These are phyloP conservation scores for Melinopterus prodromus DNA, from an alignment of 2,888 invertebrate genomes.

Conservation along the genomic window DNA sequence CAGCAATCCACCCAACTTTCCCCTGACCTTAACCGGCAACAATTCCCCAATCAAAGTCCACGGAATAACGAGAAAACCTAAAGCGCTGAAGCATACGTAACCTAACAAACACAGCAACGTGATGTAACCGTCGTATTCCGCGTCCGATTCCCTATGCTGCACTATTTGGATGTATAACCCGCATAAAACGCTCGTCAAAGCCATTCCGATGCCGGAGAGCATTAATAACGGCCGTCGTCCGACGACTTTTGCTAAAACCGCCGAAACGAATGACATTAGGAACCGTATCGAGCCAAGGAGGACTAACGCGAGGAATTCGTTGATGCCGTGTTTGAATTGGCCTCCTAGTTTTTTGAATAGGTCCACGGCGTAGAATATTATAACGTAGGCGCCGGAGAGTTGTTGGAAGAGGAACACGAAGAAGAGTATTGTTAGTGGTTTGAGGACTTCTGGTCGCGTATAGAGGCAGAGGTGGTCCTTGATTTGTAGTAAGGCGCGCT, in stretches of 20 bases:
- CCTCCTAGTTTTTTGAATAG: slow-evolving; percentile 63
- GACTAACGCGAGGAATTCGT: slow-evolving; percentile 62
- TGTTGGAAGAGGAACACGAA: slow-evolving; percentile 65
- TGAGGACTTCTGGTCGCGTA: slow-evolving; percentile 60
- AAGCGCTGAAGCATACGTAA: slow-evolving; percentile 64
- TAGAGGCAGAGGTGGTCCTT: slow-evolving; percentile 47
- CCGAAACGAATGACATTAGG: slow-evolving; percentile 62
- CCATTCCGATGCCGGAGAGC: slow-evolving; percentile 65
- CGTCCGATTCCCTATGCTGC: slow-evolving; percentile 46
- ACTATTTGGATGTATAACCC: slow-evolving; percentile 54
- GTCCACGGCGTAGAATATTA: slow-evolving; percentile 67
- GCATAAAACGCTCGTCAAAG: slow-evolving; percentile 59
- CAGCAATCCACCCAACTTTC: slow-evolving; percentile 63
- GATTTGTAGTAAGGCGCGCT: slow-evolving; percentile 36
- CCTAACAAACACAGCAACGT: slow-evolving; percentile 61
- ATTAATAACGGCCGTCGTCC: slow-evolving; percentile 64
- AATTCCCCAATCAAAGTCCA: slow-evolving; percentile 68
- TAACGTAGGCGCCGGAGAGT: slow-evolving; percentile 65
- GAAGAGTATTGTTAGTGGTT: slow-evolving; percentile 63
- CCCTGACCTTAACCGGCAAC: slow-evolving; percentile 63
- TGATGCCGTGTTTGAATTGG: slow-evolving; percentile 58
- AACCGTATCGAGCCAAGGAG: slow-evolving; percentile 64
- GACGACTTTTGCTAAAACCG: slow-evolving; percentile 60
- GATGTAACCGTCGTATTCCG: slow-evolving; percentile 54
- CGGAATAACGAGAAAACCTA: slow-evolving; percentile 66